Evolutionary conservation across 2,888 invertebrate genomes (phyloP).

Genomic region (Blomia tropicalis): DNA sequence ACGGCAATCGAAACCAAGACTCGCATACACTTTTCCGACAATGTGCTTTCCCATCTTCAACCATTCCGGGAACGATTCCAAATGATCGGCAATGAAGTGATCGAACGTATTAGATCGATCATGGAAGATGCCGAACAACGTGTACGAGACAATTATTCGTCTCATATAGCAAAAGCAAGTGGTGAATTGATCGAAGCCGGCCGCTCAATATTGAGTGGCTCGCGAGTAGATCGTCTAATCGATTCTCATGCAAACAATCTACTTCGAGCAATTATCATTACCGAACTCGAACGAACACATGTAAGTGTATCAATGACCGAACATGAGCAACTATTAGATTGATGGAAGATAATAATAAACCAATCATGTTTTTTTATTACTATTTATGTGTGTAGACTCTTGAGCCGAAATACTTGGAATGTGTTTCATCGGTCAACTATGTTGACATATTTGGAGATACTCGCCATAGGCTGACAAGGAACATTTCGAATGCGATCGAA

Average conservation of each 20-base stretch:
- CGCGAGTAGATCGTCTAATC: not conserved
- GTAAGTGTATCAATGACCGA: not conserved
- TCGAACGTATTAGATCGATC: not conserved
- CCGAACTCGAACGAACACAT: not conserved
- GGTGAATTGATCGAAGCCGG: not conserved
- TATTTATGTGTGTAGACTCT: not conserved
- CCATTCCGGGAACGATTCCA: not conserved
- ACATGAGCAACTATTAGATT: not conserved
- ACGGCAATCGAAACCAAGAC: not conserved
- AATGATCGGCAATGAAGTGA: not conserved
- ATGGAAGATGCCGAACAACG: not conserved
- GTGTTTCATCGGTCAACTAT: slow-evolving; percentile 1
- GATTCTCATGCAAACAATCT: not conserved
- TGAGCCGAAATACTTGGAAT: not conserved
- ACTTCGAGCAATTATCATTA: slow-evolving; percentile 3
- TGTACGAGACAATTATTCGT: not conserved
- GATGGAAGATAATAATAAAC: not conserved
- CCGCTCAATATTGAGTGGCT: not conserved
- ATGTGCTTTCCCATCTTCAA: not conserved
- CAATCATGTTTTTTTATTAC: not conserved
- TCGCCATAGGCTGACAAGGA: not conserved
- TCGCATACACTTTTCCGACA: not conserved
- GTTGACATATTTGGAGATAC: not conserved
- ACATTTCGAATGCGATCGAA: not conserved
- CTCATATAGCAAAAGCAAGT: not conserved